A percentile compares a stretch with the other conserved stretches of the same genome.
Conservation (phyloP, 2,113 vertebrate species). For the Gopherus flavomarginatus region DNA sequence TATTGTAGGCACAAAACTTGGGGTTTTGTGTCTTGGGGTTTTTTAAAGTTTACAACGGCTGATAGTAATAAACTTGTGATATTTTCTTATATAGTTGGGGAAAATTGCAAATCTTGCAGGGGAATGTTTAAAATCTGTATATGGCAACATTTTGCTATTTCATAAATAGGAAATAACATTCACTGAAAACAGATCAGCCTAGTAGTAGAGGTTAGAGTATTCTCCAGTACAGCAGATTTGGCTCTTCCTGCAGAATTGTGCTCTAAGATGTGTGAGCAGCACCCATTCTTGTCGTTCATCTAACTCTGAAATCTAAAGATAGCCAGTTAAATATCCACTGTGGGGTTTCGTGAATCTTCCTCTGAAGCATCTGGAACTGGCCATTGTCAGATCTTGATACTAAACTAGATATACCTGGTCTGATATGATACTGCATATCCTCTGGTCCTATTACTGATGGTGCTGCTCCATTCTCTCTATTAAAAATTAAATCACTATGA, state of each 20-base stretch:
- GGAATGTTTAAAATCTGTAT: not conserved
- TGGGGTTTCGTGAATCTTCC: not conserved
- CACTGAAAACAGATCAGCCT: not conserved
- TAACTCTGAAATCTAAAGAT: not conserved
- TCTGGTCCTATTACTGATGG: not conserved
- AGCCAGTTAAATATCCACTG: not conserved
- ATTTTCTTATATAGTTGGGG: not conserved
- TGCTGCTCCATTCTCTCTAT: not conserved
- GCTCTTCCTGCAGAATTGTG: not conserved
- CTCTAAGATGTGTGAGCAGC: not conserved
- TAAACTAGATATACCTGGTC: not conserved
- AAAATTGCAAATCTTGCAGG: not conserved
- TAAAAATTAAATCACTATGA: not conserved
- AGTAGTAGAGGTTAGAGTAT: not conserved
- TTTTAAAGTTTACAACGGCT: not conserved
- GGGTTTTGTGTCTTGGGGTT: not conserved
- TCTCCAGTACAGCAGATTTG: not conserved
- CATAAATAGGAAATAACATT: accelerated
- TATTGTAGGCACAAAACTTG: not conserved
- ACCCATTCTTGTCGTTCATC: not conserved
- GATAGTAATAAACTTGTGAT: not conserved
- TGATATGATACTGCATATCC: not conserved
- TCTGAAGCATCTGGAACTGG: not conserved
- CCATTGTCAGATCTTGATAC: not conserved
- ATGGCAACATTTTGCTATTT: not conserved